phyloP scores from a whole-genome alignment of 1,140 invertebrate species.

The Lordiphosa collinella region DNA sequence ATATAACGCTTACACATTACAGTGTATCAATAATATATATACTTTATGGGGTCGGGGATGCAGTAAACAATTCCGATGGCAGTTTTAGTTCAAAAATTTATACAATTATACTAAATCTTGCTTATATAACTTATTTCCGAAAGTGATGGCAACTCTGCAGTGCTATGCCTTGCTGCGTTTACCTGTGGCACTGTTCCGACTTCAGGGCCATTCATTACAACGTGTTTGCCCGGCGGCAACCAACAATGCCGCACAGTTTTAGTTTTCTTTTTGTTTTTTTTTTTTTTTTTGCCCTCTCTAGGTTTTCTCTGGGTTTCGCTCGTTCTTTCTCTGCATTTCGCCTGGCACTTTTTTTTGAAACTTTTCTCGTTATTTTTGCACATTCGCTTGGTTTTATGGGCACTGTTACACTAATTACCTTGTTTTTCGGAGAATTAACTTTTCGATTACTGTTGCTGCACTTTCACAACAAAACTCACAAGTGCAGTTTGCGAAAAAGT shows the following conservation, averaged over 20 bases:
- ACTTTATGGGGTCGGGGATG: no score
- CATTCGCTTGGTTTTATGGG: constrained; percentile 74
- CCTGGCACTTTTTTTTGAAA: constrained; percentile 52
- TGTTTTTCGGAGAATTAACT: constrained; percentile 77
- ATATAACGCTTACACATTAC: no score
- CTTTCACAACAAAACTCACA: constrained; percentile 43
- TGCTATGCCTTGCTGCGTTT: constrained; percentile 1
- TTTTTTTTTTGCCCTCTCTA: constrained; percentile 22
- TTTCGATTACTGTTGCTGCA: constrained; percentile 71
- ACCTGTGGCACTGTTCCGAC: constrained; percentile 30
- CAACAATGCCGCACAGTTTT: constrained; percentile 45
- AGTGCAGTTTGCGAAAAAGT: constrained; percentile 56
- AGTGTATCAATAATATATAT: no score
- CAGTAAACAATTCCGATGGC: no score
- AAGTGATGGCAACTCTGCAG: not conserved
- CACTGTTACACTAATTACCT: constrained; percentile 75
- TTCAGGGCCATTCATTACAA: constrained; percentile 59
- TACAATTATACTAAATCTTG: no score
- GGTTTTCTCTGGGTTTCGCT: constrained; percentile 2
- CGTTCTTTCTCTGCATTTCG: constrained; percentile 28
- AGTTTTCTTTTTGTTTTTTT: constrained; percentile 39
- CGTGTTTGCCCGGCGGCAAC: constrained; percentile 59
- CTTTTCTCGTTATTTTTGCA: constrained; percentile 77
- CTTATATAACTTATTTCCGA: no score
- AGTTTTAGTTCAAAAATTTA: no score